These are phyloP conservation scores for Grammomys surdaster DNA, from an alignment of 2,113 vertebrate species.

Conservation along the genomic window DNA sequence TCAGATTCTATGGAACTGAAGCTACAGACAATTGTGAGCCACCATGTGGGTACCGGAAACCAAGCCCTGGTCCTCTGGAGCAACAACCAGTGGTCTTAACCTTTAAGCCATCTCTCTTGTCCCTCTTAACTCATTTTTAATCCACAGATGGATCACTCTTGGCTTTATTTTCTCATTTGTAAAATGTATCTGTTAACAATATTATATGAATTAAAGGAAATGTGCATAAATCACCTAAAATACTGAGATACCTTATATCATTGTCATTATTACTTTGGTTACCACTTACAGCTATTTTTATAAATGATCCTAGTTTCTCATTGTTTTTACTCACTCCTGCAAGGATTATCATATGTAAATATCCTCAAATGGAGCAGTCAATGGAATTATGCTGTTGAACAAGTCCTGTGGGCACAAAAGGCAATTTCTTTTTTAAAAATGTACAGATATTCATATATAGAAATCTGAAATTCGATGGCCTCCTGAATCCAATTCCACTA, in stretches of 20 bases:
- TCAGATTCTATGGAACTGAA: background rate
- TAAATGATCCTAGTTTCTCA: background rate
- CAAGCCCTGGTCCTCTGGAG: background rate
- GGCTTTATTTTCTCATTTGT: conserved; percentile 13
- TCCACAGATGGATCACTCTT: background rate
- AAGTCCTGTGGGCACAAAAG: background rate
- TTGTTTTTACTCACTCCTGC: background rate
- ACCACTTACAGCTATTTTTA: conserved; percentile 32
- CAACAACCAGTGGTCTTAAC: background rate
- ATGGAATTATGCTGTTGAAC: background rate
- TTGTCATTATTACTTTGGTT: conserved; percentile 1
- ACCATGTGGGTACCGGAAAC: background rate
- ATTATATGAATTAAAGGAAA: conserved; percentile 42
- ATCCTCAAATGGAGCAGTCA: background rate
- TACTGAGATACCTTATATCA: background rate
- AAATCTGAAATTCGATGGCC: background rate
- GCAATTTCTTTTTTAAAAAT: background rate
- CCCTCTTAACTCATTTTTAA: background rate
- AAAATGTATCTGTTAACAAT: background rate
- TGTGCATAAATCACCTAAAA: background rate
- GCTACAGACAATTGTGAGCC: background rate
- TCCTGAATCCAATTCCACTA: background rate
- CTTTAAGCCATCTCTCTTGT: background rate
- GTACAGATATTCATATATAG: background rate
- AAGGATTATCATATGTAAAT: background rate